These are phyloP conservation scores for Hydropotes inermis DNA, from an alignment of 2,113 vertebrate genomes.

Conservation along the genomic window DNA sequence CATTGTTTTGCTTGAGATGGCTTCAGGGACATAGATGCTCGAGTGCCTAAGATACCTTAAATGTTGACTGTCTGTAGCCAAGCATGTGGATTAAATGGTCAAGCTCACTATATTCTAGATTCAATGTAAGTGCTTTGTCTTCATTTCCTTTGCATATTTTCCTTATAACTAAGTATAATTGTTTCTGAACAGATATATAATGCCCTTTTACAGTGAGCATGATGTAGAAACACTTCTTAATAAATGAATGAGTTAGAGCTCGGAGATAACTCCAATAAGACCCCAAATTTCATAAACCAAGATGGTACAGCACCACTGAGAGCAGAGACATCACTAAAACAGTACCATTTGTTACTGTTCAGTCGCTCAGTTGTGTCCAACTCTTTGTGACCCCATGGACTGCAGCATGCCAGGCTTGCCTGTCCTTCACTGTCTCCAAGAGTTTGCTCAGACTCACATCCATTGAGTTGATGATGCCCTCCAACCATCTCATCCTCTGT, in stretches of 20 bases:
- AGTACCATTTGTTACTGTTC: not conserved
- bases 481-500: not conserved
- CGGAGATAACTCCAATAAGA: not conserved
- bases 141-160: not conserved
- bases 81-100: not conserved
- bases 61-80: not conserved
- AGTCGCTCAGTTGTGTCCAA: not conserved
- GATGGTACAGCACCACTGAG: not conserved
- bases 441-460: not conserved
- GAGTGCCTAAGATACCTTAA: not conserved
- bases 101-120: not conserved
- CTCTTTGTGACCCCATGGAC: not conserved
- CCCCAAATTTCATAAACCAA: not conserved
- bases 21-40: not conserved
- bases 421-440: not conserved
- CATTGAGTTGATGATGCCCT: not conserved
- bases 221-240: not conserved
- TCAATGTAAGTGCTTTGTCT: not conserved
- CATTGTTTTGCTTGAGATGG: not conserved
- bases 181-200: not conserved
- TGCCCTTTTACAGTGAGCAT: not conserved
- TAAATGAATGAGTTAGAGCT: not conserved
- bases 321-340: not conserved
- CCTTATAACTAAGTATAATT: not conserved
- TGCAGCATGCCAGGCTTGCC: not conserved